Base-by-base conservation (phyloP, 1,140 invertebrate genomes). In the Lasaia peninsularis region DNA sequence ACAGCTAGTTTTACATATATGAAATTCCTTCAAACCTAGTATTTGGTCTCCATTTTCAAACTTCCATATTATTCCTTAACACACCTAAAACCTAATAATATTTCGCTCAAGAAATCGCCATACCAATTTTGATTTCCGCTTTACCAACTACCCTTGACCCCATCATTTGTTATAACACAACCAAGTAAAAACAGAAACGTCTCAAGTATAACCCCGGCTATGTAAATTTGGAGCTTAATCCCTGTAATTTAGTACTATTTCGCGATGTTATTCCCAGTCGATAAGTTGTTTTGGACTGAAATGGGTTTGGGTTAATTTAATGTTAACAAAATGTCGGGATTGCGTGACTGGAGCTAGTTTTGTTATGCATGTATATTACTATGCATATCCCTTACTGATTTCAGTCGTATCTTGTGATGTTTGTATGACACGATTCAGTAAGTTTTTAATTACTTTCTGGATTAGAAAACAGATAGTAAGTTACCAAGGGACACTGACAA, bases 301-400 rank as follows among this genome's bases (percentile, higher is more conserved):
- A 40, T 40, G 33, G 35, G 55, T 57, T 65, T 66, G 62, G 67
- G 62, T 68, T 80, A 80, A 82, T 85, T 80, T 84, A 80, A 83
- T 79, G 75, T 73, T 80, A 82, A 82, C 80, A 85, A 87, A 87
- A 87, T 85, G 84, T 80, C 65, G 69, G 67, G 65, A 80, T 87
- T 73, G 84, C 84, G 84, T 87, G 84, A 74, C 73, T 69, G 67
- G 63, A 62, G 58, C 62, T 78, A 83, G 75, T 87, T 87, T 81
- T 75, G 69, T 80, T 87, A 83, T 85, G 81, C 83, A 87, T 85
- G 79, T 68, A 81, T 84, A 75, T 75, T 68, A 72, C 67, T 78
- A 75, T 85, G 73, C 75, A 81, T 79, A 75, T 76, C 77, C 71
- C 66, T 53, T 65, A 62, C 48, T 65, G 24, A 48, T 37, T 48